Evolutionary conservation across 2,113 vertebrate species (phyloP).

Genomic region (Nycticryphes semicollaris): DNA sequence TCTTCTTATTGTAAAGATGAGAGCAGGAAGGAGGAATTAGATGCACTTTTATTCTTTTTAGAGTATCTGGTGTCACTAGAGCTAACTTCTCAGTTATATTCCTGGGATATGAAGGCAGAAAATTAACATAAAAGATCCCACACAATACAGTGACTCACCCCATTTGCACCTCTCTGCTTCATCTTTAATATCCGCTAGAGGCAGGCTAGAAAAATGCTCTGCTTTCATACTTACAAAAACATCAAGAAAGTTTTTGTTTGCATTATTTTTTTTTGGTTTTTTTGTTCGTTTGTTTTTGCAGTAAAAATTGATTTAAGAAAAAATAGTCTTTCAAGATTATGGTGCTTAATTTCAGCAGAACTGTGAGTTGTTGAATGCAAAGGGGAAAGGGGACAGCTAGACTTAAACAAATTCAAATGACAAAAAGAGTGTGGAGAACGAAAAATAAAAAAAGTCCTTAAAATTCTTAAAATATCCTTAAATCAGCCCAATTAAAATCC

Average conservation of each 20-base stretch:
- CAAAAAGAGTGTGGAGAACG: not conserved
- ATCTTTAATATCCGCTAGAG: not conserved
- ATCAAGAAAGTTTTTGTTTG: not conserved
- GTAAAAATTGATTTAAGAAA: not conserved
- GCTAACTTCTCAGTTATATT: conserved; percentile 16
- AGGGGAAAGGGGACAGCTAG: not conserved
- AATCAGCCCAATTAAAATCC: not conserved
- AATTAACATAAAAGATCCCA: not conserved
- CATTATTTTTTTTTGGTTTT: not conserved
- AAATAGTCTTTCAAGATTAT: not conserved
- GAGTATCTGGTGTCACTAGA: not conserved
- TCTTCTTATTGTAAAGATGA: conserved; percentile 9
- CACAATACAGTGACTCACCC: not conserved
- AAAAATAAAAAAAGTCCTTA: not conserved
- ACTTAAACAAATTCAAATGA: not conserved
- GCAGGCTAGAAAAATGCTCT: not conserved
- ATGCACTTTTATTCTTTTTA: conserved; percentile 2
- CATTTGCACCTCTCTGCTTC: not conserved
- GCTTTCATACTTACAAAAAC: not conserved
- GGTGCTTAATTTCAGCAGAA: not conserved
- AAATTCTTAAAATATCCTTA: not conserved
- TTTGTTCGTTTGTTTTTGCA: not conserved
- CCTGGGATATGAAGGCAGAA: not conserved
- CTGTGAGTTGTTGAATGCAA: not conserved
- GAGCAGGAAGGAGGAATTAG: not conserved